Evolutionary conservation across 2,888 invertebrate genomes (phyloP), one percentile per base, ranked within the genome.

Genomic region (Pinctada fucata): DNA sequence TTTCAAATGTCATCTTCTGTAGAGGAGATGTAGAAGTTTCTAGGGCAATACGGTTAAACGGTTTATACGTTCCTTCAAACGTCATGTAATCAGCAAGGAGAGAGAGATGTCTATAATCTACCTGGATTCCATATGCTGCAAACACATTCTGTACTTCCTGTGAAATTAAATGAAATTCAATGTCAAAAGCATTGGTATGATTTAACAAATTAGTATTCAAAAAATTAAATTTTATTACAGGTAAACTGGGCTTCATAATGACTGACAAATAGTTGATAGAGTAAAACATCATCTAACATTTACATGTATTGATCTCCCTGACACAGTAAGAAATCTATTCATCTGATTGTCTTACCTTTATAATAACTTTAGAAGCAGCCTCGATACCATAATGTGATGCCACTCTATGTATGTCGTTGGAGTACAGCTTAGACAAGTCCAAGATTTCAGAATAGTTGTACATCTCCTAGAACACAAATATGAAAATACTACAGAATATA

Each of bases 41-140:
- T 95, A 99, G 97, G 6, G 98, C 97, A 87, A 95, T 95, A 48
- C 99, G 94, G 91, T 96, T 99, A 93, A 99, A 95, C 0, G 99
- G 96, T 89, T 96, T 95, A 90, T 96, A 98, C 0, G 94, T 93
- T 0, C 99, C 99, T 88, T 96, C 96, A 87, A 95, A 97, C 0
- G 99, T 99, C 99, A 99, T 99, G 91, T 99, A 99, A 93, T 99
- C 99, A 0, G 99, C 97, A 75, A 99, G 95, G 3, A 99, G 93
- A 0, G 95, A 95, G 88, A 99, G 94, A 94, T 99, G 99, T 48
- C 99, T 94, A 0, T 96, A 95, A 93, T 99, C 97, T 2, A 99
- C 98, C 6, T 95, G 95, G 89, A 99, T 99, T 49, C 99, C 99
- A 89, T 99, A 99, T 0, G 97, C 97, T 86, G 96, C 96, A 93